Conservation (phyloP, 2,113 vertebrate species). For the Pipra filicauda region DNA sequence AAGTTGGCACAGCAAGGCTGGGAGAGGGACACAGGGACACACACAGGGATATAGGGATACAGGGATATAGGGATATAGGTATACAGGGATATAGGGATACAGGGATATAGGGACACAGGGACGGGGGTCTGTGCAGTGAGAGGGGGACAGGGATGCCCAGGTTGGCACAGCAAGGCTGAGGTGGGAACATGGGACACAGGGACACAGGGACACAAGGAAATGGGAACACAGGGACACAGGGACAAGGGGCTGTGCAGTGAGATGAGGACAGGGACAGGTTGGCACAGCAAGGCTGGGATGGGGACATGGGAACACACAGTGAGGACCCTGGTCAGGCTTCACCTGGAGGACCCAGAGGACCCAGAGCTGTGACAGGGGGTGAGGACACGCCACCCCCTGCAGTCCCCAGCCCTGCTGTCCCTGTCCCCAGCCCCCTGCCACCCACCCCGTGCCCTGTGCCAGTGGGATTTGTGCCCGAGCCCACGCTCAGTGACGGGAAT, state of each 20-base stretch:
- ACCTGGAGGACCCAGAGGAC: neutral
- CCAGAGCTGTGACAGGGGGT: rapidly evolving
- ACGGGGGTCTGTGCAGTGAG: neutral
- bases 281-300: neutral
- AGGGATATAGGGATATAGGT: no score
- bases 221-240: neutral
- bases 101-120: neutral
- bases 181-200: neutral
- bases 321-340: neutral
- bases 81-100: neutral
- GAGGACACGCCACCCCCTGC: rapidly evolving
- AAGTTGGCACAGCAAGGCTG: neutral
- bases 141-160: neutral
- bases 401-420: neutral
- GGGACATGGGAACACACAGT: neutral
- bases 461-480: neutral
- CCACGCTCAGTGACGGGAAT: neutral
- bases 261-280: neutral
- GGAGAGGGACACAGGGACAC: neutral
- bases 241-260: neutral
- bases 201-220: no score
- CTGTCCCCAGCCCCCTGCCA: neutral
- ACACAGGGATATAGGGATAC: no score
- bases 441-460: neutral
- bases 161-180: neutral